Evolutionary conservation across 37 sponge, comb jelly and placozoan genomes (phyloP).

Genomic region (Theonella swinhoei): DNA sequence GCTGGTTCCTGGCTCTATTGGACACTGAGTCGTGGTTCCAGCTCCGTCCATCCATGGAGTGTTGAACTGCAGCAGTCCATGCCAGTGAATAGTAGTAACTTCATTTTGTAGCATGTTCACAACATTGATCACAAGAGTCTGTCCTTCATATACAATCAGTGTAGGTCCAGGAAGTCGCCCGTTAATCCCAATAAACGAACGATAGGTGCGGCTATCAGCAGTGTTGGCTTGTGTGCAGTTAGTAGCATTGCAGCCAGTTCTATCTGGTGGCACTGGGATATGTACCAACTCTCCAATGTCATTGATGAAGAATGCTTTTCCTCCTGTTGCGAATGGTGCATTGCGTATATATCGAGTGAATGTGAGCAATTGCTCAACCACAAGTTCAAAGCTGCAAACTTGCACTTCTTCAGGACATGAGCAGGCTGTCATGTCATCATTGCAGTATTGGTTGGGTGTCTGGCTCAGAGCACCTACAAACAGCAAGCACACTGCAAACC

Average conservation of each 20-base stretch:
- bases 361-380: not conserved
- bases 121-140: conserved; percentile 40
- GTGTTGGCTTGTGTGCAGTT: conserved; percentile 8
- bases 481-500: not conserved
- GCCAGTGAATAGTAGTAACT: conserved; percentile 68
- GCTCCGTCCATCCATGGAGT: conserved; percentile 76
- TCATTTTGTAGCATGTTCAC: conserved; percentile 41
- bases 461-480: not conserved
- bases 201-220: conserved; percentile 29
- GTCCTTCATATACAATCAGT: conserved; percentile 37
- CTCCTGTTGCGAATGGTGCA: not conserved
- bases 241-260: not conserved
- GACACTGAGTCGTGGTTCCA: conserved; percentile 54
- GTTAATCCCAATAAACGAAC: conserved; percentile 33
- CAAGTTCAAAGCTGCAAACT: conserved; percentile 2
- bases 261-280: not conserved
- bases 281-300: not conserved
- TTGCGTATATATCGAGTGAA: conserved; percentile 3
- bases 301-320: not conserved
- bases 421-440: not conserved
- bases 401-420: not conserved
- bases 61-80: conserved; percentile 49
- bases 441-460: not conserved
- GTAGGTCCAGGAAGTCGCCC: conserved; percentile 59
- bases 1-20: conserved; percentile 21